Evolutionary conservation across 1,140 invertebrate species (phyloP).

Genomic region (Galendromus occidentalis): DNA sequence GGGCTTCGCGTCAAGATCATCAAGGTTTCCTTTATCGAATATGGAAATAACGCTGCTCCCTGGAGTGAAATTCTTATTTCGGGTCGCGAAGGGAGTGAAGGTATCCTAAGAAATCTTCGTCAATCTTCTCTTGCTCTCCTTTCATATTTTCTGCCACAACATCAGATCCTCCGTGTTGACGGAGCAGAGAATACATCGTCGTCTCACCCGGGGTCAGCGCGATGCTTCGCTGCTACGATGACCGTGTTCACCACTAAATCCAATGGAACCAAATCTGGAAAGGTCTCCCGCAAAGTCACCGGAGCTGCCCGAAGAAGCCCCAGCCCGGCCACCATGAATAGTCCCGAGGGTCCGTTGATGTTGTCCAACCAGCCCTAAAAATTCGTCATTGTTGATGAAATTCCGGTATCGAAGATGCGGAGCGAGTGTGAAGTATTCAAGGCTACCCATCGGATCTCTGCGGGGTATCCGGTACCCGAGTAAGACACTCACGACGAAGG

Average conservation of each 20-base stretch:
- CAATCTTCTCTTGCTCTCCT: too few species aligned
- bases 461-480: background rate
- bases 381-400: constrained; percentile 20
- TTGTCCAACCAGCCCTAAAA: constrained; percentile 73
- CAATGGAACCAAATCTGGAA: constrained; percentile 82
- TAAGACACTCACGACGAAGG: constrained; percentile 36
- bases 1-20: too few species aligned
- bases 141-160: too few species aligned
- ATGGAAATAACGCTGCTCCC: too few species aligned
- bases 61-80: too few species aligned
- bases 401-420: background rate
- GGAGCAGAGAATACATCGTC: background rate
- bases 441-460: too few species aligned
- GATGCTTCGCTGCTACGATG: constrained; percentile 53
- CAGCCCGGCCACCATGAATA: constrained; percentile 54
- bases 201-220: constrained; percentile 34
- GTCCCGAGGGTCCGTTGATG: constrained; percentile 86
- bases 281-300: constrained; percentile 44
- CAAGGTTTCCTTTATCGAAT: too few species aligned
- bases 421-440: background rate
- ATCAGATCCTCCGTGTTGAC: too few species aligned
- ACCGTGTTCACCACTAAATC: constrained; percentile 72
- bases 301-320: constrained; percentile 33
- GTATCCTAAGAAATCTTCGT: too few species aligned
- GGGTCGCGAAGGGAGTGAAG: too few species aligned